Base-by-base conservation (phyloP, 2,797 vertebrate species). In the Chiroxiphia lanceolata region DNA sequence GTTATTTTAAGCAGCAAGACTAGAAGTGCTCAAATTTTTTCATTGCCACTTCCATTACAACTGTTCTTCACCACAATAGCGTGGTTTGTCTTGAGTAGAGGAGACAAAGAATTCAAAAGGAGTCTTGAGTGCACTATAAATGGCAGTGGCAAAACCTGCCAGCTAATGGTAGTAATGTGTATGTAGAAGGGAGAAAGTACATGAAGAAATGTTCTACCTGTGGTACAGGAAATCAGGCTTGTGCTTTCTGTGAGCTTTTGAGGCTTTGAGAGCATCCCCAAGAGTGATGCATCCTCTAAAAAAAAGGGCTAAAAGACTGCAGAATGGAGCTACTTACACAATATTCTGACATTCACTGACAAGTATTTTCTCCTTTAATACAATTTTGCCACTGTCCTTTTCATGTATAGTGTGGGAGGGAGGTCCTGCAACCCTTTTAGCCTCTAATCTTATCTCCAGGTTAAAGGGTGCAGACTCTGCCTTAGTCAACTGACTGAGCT, bases 201-300 rank as follows among this genome's bases (percentile, higher is more conserved):
- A 51, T 0, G 0, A 11, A 44, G 0, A 16, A 33, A n/a, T 7
- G 15, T 36, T 75, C 70, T 31, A 1, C 51, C 6, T 20, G 38
- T 79, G 40, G 15, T 25, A n/a, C 34, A 42, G 18, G 25, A 78
- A n/a, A 47, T 33, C 26, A 33, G 67, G n/a, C 26, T 4, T 75
- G 70, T 51, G 40, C n/a, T 5, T 93, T 65, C 15, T 44, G 18
- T 18, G n/a, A 74, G 51, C 14, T 54, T 25, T 20, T 70, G n/a
- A 15, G 42, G 38, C 36, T 74, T 44, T 63, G 53, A 61, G 29
- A 59, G 16, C 40, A 76, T 23, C 42, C 26, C 29, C 6, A 27
- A 25, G 45, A 75, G 33, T 15, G 17, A 48, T 4, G 15, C 10
- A 36, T 10, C 3, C 0, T 27, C 50, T 47, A 21, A n/a, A 31